Percentiles rank a stretch among this genome's conserved stretches.
phyloP scores from a whole-genome alignment of 2,113 vertebrate species.

The Galeopterus variegatus region DNA sequence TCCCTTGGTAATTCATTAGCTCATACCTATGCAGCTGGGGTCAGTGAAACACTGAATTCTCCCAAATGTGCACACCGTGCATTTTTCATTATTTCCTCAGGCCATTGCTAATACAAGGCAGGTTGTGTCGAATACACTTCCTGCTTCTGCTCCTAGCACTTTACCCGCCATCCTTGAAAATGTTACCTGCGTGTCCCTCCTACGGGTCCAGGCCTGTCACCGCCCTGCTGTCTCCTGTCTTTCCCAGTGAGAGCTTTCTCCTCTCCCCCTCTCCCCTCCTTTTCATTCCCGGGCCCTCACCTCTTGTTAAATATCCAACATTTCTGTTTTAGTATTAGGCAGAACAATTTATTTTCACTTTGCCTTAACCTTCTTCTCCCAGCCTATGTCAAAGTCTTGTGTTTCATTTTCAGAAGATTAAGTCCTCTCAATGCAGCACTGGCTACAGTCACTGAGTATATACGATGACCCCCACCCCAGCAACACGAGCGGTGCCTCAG shows the following conservation, averaged over 20 bases:
- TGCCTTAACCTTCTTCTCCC: not conserved
- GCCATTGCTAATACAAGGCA: not conserved
- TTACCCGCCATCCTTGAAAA: not conserved
- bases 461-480: not conserved
- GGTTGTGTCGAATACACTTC: not conserved
- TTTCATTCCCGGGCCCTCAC: not conserved
- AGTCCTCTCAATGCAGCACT: not conserved
- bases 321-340: not conserved
- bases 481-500: not conserved
- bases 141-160: not conserved
- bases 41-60: not conserved
- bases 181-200: not conserved
- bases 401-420: not conserved
- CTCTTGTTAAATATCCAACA: not conserved
- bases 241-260: not conserved
- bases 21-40: not conserved
- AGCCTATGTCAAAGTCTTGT: not conserved
- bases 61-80: not conserved
- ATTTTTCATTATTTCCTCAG: not conserved
- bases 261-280: not conserved
- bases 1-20: not conserved
- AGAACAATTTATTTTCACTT: not conserved
- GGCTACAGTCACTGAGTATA: not conserved
- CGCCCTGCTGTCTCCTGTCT: not conserved
- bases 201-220: no score